A percentile compares a stretch with the other conserved stretches of the same genome.
Evolutionary conservation across 2,888 invertebrate genomes (phyloP).

Genomic region (Neuroscelio doddi): DNA sequence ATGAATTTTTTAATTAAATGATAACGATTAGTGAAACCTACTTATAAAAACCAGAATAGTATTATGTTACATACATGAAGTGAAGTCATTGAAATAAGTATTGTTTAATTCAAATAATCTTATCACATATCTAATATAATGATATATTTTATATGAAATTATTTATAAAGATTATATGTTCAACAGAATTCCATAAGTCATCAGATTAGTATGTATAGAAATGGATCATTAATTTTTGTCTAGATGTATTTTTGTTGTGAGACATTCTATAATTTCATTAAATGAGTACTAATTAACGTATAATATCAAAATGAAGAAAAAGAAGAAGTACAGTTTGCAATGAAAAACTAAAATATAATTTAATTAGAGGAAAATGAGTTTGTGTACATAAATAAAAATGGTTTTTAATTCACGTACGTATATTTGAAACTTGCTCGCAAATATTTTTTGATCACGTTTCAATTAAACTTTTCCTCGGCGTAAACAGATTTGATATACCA

Average conservation of each 20-base stretch:
- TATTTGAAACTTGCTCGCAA: no score
- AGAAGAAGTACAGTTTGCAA: conserved; percentile 13
- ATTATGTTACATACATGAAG: conserved; percentile 29
- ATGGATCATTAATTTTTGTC: conserved; percentile 14
- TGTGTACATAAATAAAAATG: no score
- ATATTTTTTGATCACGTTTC: no score
- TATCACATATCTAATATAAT: conserved; percentile 34
- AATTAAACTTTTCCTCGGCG: no score
- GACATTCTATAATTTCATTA: conserved; percentile 33
- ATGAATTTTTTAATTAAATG: conserved; percentile 17
- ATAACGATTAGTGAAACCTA: conserved; percentile 31
- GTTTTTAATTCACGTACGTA: no score
- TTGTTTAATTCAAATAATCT: conserved; percentile 29
- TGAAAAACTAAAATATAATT: background rate
- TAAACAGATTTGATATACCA: no score
- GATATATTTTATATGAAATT: conserved; percentile 36
- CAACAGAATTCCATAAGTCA: conserved; percentile 27
- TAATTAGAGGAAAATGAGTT: no score
- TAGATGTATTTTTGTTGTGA: conserved; percentile 24
- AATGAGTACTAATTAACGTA: conserved; percentile 39
- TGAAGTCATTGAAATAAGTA: conserved; percentile 21
- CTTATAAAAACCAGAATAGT: conserved; percentile 38
- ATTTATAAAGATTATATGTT: conserved; percentile 25
- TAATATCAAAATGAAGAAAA: conserved; percentile 24
- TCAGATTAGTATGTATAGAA: conserved; percentile 35